phyloP scores from a whole-genome alignment of 2,888 invertebrate species.

The Nycteola revayana region DNA sequence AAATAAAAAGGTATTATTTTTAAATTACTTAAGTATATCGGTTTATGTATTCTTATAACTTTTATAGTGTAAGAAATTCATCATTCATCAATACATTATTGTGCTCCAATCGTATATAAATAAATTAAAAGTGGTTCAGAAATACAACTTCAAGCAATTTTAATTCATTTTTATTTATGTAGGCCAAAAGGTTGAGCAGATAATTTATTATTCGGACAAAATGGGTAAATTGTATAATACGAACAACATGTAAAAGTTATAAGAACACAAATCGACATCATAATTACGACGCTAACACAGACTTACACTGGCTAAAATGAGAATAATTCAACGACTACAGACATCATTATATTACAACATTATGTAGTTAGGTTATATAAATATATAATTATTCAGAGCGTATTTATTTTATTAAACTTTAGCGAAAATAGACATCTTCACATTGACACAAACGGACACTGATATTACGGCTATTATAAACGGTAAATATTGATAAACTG shows the following conservation, averaged over 20 bases:
- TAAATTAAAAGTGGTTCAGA: too few relatives aligned
- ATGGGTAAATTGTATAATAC: too few relatives aligned
- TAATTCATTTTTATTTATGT: too few relatives aligned
- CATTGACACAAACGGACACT: conserved; percentile 39
- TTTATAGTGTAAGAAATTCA: too few relatives aligned
- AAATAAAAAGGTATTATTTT: conserved; percentile 45
- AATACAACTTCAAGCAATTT: too few relatives aligned
- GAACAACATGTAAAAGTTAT: too few relatives aligned
- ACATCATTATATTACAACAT: conserved; percentile 24
- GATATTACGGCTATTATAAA: conserved; percentile 23
- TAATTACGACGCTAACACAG: conserved; percentile 58
- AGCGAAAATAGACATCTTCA: conserved; percentile 30
- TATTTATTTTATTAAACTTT: conserved; percentile 16
- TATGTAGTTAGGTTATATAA: conserved; percentile 6
- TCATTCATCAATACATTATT: too few relatives aligned
- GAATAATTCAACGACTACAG: conserved; percentile 41
- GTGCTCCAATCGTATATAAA: too few relatives aligned
- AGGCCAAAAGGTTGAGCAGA: too few relatives aligned
- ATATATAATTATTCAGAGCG: conserved; percentile 17
- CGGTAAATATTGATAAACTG: conserved; percentile 20
- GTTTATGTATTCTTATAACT: conserved; percentile 42
- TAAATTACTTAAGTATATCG: conserved; percentile 42
- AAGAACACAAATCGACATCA: conserved; percentile 50
- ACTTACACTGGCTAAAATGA: conserved; percentile 63
- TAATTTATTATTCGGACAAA: too few relatives aligned